A percentile compares a stretch with the other conserved stretches of the same genome.
phyloP scores from a whole-genome alignment of 2,113 vertebrate species.

The Marmota flaviventris region DNA sequence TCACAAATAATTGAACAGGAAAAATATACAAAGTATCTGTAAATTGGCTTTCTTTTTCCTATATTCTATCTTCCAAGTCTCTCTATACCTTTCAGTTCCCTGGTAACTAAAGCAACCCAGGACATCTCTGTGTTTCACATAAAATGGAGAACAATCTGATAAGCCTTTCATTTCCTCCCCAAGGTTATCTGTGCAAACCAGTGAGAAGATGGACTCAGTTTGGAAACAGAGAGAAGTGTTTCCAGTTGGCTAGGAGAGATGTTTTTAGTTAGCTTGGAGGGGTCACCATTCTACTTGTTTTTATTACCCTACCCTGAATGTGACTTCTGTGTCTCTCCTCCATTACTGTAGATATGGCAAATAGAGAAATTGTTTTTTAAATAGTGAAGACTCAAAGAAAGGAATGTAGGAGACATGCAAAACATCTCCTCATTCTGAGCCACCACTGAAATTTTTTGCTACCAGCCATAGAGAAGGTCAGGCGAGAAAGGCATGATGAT shows the following conservation, averaged over 20 bases:
- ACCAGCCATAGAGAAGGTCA: conserved; percentile 86
- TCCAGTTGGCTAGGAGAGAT: neutral
- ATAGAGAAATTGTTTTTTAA: conserved; percentile 29
- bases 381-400: conserved; percentile 31
- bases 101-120: neutral
- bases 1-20: neutral
- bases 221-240: neutral
- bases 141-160: neutral
- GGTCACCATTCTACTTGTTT: neutral
- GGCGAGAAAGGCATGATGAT: conserved; percentile 86
- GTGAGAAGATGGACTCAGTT: neutral
- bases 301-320: neutral
- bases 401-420: conserved; percentile 38
- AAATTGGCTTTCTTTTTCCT: neutral
- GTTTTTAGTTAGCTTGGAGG: neutral
- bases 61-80: neutral
- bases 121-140: neutral
- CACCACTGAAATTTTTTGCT: conserved; percentile 64
- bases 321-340: neutral
- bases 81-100: neutral
- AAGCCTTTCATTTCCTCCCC: neutral
- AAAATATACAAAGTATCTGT: neutral
- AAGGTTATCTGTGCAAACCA: neutral
- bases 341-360: neutral
- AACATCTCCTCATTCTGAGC: conserved; percentile 43